phyloP scores from a whole-genome alignment of 1,140 invertebrate genomes.

The Ceratoteleas bidentatus region DNA sequence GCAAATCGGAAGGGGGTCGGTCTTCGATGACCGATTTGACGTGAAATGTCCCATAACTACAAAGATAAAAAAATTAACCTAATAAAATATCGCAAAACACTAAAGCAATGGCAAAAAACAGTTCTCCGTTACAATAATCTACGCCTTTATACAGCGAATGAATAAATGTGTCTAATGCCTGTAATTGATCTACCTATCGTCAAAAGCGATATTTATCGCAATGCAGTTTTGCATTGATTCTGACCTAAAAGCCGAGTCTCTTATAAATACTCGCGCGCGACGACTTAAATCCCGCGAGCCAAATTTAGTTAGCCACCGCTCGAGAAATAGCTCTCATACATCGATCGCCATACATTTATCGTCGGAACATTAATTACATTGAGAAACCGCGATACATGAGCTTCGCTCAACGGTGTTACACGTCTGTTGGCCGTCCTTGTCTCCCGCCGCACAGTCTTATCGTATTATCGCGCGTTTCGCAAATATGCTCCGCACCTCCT shows the following conservation, averaged over 20 bases:
- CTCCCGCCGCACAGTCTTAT: slow-evolving; percentile 21
- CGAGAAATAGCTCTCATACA: slow-evolving; percentile 31
- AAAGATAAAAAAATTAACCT: too few species aligned
- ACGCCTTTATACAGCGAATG: slow-evolving; percentile 22
- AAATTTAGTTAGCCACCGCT: slow-evolving; percentile 42
- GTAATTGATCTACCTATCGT: slow-evolving; percentile 38
- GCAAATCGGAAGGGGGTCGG: too few species aligned
- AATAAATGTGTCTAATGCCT: slow-evolving; percentile 44
- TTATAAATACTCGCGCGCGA: slow-evolving; percentile 43
- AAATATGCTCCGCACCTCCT: slow-evolving; percentile 23
- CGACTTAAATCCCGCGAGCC: slow-evolving; percentile 43
- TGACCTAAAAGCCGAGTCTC: slow-evolving; percentile 41
- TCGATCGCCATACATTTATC: slow-evolving; percentile 55
- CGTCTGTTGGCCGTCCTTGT: slow-evolving; percentile 10
- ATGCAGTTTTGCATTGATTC: slow-evolving; percentile 42
- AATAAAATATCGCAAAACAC: too few species aligned
- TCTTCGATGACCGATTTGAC: too few species aligned
- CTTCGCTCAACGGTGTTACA: slow-evolving; percentile 27
- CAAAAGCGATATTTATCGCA: slow-evolving; percentile 44
- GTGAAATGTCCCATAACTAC: too few species aligned
- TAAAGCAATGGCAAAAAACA: neutral
- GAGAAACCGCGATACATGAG: slow-evolving; percentile 34
- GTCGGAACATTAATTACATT: slow-evolving; percentile 52
- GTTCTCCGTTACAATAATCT: slow-evolving; percentile 10
- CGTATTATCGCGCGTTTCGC: slow-evolving; percentile 39